Base-by-base conservation (phyloP, 2,797 vertebrate species). In the Onychomys arenicola region DNA sequence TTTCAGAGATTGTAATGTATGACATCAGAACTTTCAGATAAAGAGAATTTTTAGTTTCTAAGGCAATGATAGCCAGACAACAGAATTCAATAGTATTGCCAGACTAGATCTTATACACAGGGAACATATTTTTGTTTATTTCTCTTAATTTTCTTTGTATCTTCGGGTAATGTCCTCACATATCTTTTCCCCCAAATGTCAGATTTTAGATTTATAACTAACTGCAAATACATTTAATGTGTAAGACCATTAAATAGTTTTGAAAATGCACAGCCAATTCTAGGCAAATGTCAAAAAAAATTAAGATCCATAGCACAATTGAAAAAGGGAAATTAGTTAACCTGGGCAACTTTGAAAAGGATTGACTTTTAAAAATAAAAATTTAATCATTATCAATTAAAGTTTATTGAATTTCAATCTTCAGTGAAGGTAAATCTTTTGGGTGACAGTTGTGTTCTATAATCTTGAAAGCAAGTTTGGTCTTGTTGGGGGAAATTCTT, bases 401-500 rank as follows among this genome's bases (percentile, higher is more conserved):
- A 46, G 40, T 46, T 67, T 3, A n/a, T 75, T 93, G 67, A 80
- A 59, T 87, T 86, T 71, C 29, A 57, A 29, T 55, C 65, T 76
- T 6, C 81, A 82, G 40, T 61, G 27, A 95, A 84, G 63, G 78
- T 92, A 88, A 88, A 77, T 90, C 82, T 86, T 89, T 93, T 52
- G 67, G 61, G 29, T 95, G 46, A 89, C 6, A 81, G 46, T 77
- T 92, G 5, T 85, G 83, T 78, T 82, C 16, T 23, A 65, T 29
- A 63, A 4, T 88, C 43, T 14, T 49, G 75, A 52, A 82, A 85
- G 34, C 10, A 81, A 85, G 93, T 9, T 17, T 5, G 49, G 27
- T 82, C 87, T 52, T 69, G 73, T 2, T 16, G 11, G n/a, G 37
- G 32, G 46, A 78, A 76, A 71, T 75, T 91, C 49, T 83, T 83